Base-by-base conservation (phyloP, 64 coral and sea anemone species). In the Orbicella faveolata region DNA sequence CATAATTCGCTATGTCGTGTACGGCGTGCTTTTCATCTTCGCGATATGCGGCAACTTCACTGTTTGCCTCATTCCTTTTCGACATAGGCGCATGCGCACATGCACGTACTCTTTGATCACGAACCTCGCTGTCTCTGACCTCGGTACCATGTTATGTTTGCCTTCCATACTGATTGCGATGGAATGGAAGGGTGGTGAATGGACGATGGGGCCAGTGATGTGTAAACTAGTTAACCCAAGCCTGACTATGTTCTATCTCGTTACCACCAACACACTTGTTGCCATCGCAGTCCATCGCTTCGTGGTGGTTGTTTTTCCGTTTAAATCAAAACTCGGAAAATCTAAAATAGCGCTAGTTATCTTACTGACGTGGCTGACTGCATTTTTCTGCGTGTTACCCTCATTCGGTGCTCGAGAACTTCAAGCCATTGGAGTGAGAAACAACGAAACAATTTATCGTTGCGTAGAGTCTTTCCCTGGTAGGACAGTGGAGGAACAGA, bases 61-160 rank as follows among this genome's bases (percentile, higher is more conserved):
- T 0, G 87, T 93, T 0, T 88, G 85, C 17, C 25, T 79, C 34
- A 73, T 93, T 13, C 92, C 92, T 4, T 37, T 93, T 7, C 84
- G 92, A 1, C 85, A 89, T 7, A 88, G 37, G 15, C 84, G 92
- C 51, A 88, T 93, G 85, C 84, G 92, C 18, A 88, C 76, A 3
- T 93, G 79, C 26, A 93, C 92, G 9, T 93, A 93, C 33, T 89
- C 75, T 83, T 54, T 93, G 10, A 89, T 93, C 19, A 93, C 92
- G 30, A 93, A 93, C 34, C 36, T 93, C 34, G 92, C 92, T 1
- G 92, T 93, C 21, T 93, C 92, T 23, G 92, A 93, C 52, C 89
- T 93, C 36, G 84, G 84, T 2, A 63, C 92, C 0, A 93, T 93
- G 86, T 73, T 93, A 21, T 93, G 92, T 23, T 79, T 93, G 1